Conservation (phyloP, 2,888 invertebrate species). For the Drosophila anomalipes region DNA sequence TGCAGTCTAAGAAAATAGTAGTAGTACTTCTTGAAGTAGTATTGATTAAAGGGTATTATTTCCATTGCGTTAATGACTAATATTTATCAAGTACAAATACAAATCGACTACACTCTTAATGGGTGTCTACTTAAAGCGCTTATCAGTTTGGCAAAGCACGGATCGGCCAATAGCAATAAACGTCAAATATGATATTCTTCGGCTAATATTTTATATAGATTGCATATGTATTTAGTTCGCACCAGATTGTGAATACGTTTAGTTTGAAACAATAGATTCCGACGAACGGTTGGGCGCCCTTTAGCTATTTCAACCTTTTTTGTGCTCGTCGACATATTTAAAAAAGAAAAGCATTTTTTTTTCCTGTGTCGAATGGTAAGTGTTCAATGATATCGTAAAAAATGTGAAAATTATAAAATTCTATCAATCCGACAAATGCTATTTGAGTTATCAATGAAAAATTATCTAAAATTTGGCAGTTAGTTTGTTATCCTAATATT, state of each 20-base stretch:
- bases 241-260: conserved; percentile 23
- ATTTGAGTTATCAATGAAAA: background rate
- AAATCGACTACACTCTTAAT: conserved; percentile 10
- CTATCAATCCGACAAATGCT: background rate
- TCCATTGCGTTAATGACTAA: conserved; percentile 9
- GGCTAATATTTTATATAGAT: conserved; percentile 20
- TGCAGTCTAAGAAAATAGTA: background rate
- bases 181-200: conserved; percentile 3
- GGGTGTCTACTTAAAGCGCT: conserved; percentile 7
- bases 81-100: conserved; percentile 17
- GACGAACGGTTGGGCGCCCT: conserved; percentile 29
- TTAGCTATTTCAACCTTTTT: background rate
- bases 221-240: conserved; percentile 22
- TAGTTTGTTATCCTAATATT: background rate
- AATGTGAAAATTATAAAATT: background rate
- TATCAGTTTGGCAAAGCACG: conserved; percentile 16
- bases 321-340: background rate
- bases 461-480: background rate
- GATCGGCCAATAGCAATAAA: conserved; percentile 19
- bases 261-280: conserved; percentile 33
- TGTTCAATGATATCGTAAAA: background rate
- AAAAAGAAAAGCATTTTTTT: background rate
- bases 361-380: conserved; percentile 7
- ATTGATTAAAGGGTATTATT: background rate
- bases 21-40: background rate